Evolutionary conservation across 1,140 invertebrate species (phyloP).

Genomic region (Melipona quadrifasciata): DNA sequence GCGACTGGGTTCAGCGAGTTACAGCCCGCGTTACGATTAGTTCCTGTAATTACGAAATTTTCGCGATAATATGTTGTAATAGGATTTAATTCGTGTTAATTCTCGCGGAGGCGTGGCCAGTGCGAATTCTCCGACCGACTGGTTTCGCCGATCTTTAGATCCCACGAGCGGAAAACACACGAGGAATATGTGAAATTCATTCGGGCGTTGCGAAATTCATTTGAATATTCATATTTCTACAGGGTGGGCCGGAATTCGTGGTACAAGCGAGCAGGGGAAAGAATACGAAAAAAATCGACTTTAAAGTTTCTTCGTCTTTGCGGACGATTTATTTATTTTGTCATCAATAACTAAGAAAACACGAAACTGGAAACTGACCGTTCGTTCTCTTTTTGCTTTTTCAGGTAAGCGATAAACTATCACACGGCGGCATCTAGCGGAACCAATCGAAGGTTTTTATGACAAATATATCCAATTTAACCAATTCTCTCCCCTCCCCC

Average conservation of each 20-base stretch:
- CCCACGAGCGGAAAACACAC: no score
- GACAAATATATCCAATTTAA: no score
- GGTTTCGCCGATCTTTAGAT: background rate
- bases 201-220: no score
- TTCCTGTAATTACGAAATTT: conserved; percentile 23
- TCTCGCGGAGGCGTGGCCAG: background rate
- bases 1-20: background rate
- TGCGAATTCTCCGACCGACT: conserved; percentile 13
- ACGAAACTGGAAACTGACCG: background rate
- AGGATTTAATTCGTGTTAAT: background rate
- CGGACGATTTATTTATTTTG: no score
- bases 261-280: no score
- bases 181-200: no score
- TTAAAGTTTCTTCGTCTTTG: no score
- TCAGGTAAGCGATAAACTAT: background rate
- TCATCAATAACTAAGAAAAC: no score
- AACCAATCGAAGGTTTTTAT: background rate
- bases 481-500: no score
- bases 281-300: no score
- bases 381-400: background rate
- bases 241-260: no score
- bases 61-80: conserved; percentile 15
- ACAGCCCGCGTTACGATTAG: background rate
- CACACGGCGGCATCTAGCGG: background rate
- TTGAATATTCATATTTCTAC: no score